Base-by-base conservation (phyloP, 2,888 invertebrate species). In the Heliconius aoede region DNA sequence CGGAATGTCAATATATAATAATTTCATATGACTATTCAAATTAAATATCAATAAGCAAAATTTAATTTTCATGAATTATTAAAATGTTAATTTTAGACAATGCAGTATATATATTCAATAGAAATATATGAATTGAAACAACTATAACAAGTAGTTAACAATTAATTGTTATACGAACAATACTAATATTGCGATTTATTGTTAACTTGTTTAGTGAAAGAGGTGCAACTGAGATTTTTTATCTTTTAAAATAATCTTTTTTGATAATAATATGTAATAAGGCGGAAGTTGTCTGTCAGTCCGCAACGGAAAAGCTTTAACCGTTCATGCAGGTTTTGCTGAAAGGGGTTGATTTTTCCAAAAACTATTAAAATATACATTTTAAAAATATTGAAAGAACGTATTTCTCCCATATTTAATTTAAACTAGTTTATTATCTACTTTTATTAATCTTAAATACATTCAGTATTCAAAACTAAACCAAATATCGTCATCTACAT, bases 71-170 rank as follows among this genome's bases (percentile, higher is more conserved):
- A 62, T 11, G n/a, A 11, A 62, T 32, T n/a, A 21, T 30, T 30
- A n/a, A 64, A 32, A 64, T 64, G 32, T 32, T 32, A 21, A 64
- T 32, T n/a, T 62, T n/a, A 64, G 11, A 64, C 32, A 64, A 64
- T 62, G 21, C 11, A 64, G 62, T 13, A 32, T 32, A 21, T 55
- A 21, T 64, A 4, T 32, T 32, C 11, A 32, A 64, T 64, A 64
- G 32, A 64, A 64, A n/a, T 55, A 62, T 9, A 26, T 64, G 64
- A 64, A 64, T 36, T 15, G 24, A 64, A 64, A 24, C 24, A 64
- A 24, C 13, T 24, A 4, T 13, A 64, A 64, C 64, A 32, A n/a
- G 9, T 64, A 15, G n/a, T 64, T 11, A 64, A 64, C 64, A 64
- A 64, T 36, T 32, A 36, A 24, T 24, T 64, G 64, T 36, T n/a